Percentiles rank a stretch among this genome's conserved stretches.
Conservation (phyloP, 2,113 vertebrate species). For the Astur gentilis region DNA sequence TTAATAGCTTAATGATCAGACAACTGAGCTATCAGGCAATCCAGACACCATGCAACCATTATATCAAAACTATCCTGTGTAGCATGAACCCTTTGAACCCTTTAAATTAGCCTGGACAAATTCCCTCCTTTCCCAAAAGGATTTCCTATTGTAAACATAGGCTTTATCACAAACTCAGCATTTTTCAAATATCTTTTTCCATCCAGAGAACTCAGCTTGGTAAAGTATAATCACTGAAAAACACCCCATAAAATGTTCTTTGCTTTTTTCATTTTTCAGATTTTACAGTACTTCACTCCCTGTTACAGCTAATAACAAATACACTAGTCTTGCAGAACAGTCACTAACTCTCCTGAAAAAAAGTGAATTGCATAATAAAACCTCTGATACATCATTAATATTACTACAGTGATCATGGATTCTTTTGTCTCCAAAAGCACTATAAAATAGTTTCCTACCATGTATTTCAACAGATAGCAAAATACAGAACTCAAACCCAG, state of each 20-base stretch:
- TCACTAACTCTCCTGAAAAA: background rate
- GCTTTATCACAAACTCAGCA: constrained; percentile 17
- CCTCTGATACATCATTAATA: background rate
- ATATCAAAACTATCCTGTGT: background rate
- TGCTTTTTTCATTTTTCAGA: background rate
- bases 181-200: constrained; percentile 20
- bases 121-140: background rate
- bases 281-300: background rate
- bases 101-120: constrained; percentile 27
- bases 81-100: background rate
- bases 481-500: background rate
- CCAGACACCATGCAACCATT: constrained; percentile 7
- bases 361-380: background rate
- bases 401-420: background rate
- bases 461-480: background rate
- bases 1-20: constrained; percentile 43
- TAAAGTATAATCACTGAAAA: constrained; percentile 34
- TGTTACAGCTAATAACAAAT: background rate
- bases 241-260: background rate
- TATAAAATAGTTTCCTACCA: background rate
- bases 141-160: constrained; percentile 58
- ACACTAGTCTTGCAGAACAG: background rate
- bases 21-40: background rate
- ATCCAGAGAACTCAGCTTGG: background rate
- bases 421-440: background rate